Conservation (phyloP, 2,113 vertebrate genomes). For the Notiomystis cincta region DNA sequence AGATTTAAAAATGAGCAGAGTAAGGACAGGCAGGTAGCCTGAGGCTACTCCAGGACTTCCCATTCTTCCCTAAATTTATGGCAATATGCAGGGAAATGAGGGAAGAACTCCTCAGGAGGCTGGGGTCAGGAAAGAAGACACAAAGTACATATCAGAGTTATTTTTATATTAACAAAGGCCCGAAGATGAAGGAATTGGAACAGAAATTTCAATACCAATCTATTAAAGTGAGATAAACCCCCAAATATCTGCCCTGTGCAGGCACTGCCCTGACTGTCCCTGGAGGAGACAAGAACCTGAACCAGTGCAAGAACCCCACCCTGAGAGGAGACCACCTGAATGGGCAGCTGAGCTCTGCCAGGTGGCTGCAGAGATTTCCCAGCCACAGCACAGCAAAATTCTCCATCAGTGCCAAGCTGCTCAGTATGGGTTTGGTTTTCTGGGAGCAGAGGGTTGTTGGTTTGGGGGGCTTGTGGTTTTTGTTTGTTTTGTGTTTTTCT, state of each 20-base stretch:
- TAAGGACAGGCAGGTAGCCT: neutral
- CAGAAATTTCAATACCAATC: neutral
- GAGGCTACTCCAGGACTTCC: neutral
- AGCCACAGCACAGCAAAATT: neutral
- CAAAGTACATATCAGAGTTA: neutral
- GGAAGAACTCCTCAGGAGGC: neutral
- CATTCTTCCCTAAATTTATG: neutral
- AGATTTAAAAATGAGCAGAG: neutral
- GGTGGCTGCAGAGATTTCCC: neutral
- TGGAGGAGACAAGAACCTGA: neutral
- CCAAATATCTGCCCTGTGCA: neutral
- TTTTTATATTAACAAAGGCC: neutral
- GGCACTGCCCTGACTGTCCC: neutral
- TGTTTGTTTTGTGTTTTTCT: neutral
- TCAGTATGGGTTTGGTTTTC: fast-evolving
- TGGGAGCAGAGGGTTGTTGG: neutral
- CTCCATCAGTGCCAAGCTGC: neutral
- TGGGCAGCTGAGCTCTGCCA: neutral
- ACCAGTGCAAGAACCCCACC: neutral
- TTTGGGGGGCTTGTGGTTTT: neutral
- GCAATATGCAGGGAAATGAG: neutral
- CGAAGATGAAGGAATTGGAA: neutral
- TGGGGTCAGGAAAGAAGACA: neutral
- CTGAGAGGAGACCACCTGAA: neutral
- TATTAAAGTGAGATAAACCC: neutral